Evolutionary conservation across 2,888 invertebrate genomes (phyloP).

Genomic region (Pedicia rivosa): DNA sequence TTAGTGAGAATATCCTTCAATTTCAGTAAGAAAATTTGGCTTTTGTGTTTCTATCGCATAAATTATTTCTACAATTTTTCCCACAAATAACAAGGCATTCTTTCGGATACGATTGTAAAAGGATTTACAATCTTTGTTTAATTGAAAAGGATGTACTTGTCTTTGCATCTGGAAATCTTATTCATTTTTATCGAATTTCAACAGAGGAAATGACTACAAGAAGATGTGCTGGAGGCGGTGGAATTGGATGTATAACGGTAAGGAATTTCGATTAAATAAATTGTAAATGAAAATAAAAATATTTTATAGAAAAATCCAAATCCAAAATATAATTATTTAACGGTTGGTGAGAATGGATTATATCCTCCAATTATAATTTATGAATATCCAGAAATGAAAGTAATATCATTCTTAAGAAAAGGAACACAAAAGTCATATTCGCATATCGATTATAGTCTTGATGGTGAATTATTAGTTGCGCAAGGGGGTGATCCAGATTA

Average conservation of each 20-base stretch:
- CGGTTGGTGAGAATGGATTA: slow-evolving; percentile 67
- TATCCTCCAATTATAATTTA: slow-evolving; percentile 67
- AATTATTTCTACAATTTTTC: no score
- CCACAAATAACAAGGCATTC: slow-evolving; percentile 65
- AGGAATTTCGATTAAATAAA: slow-evolving; percentile 14
- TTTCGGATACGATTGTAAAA: slow-evolving; percentile 72
- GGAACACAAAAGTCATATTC: slow-evolving; percentile 63
- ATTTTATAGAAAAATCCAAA: slow-evolving; percentile 43
- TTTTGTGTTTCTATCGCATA: no score
- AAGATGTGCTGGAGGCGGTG: slow-evolving; percentile 58
- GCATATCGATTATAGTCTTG: slow-evolving; percentile 49
- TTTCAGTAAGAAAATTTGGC: slow-evolving; percentile 39
- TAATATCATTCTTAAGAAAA: slow-evolving; percentile 53
- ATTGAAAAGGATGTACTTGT: slow-evolving; percentile 57
- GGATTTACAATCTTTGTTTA: slow-evolving; percentile 62
- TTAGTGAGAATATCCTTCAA: slow-evolving; percentile 41
- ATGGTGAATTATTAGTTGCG: slow-evolving; percentile 56
- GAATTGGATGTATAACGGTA: slow-evolving; percentile 67
- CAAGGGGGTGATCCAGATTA: slow-evolving; percentile 72
- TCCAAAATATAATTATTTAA: slow-evolving; percentile 44
- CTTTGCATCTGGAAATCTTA: slow-evolving; percentile 67
- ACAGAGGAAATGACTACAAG: slow-evolving; percentile 50
- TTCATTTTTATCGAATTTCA: slow-evolving; percentile 58
- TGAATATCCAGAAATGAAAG: slow-evolving; percentile 64
- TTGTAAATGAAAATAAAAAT: not conserved